phyloP scores from a whole-genome alignment of 2,113 vertebrate species.

The Cygnus atratus region DNA sequence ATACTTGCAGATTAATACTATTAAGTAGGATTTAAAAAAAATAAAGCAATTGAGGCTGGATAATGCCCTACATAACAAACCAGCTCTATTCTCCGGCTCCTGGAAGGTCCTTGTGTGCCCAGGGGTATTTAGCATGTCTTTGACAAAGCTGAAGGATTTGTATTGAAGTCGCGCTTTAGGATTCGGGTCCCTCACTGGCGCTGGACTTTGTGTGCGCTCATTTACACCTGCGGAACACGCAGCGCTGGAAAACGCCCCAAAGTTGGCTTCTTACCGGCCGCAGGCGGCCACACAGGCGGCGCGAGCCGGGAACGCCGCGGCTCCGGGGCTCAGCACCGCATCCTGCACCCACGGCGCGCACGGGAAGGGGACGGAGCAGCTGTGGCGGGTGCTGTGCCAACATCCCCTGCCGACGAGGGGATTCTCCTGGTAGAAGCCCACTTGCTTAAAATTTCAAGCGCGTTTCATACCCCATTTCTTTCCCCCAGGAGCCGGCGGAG shows the following conservation, averaged over 20 bases:
- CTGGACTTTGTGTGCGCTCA: not conserved
- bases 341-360: no score
- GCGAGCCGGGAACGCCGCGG: not conserved
- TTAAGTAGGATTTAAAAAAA: conserved; percentile 1
- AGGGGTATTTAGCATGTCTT: not conserved
- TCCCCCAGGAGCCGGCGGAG: not conserved
- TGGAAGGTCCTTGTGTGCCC: not conserved
- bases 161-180: not conserved
- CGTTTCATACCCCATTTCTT: not conserved
- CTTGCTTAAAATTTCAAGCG: no score
- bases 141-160: not conserved
- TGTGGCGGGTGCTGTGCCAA: no score
- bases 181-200: not conserved
- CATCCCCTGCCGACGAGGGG: no score
- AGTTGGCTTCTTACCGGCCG: no score
- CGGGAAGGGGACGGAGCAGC: not conserved
- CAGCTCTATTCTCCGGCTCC: not conserved
- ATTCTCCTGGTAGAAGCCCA: accelerated
- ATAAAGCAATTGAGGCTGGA: not conserved
- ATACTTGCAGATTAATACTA: not conserved
- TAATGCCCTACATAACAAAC: not conserved
- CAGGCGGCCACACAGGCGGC: not conserved
- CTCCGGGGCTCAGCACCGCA: no score
- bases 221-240: not conserved
- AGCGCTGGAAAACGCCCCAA: no score